Conservation (phyloP, 2,888 invertebrate genomes). For the Lottia gigantea region DNA sequence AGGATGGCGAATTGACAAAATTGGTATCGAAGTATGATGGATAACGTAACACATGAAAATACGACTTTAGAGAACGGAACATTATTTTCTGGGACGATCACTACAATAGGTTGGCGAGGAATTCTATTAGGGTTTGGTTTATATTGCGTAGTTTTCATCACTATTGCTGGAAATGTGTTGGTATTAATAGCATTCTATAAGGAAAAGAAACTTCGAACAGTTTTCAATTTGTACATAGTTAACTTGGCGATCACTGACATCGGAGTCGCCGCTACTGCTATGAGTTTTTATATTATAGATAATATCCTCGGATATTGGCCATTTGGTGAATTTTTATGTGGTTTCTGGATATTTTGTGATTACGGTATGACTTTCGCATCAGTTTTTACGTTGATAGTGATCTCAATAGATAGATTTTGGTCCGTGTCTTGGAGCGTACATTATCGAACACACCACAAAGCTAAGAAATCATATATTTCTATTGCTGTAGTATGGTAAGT, state of each 20-base stretch:
- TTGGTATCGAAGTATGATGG: too few species aligned
- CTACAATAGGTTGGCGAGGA: conserved; percentile 24
- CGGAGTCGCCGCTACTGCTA: conserved; percentile 60
- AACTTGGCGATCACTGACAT: conserved; percentile 60
- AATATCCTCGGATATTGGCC: conserved; percentile 64
- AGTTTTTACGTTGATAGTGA: conserved; percentile 64
- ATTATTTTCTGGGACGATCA: neutral
- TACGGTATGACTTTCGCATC: conserved; percentile 67
- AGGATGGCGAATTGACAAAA: too few species aligned
- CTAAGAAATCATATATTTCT: conserved; percentile 38
- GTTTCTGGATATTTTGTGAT: conserved; percentile 66
- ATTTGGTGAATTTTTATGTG: conserved; percentile 61
- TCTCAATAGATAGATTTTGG: conserved; percentile 61
- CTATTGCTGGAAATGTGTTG: conserved; percentile 59
- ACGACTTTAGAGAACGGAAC: neutral
- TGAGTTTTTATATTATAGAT: conserved; percentile 63
- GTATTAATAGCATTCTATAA: conserved; percentile 59
- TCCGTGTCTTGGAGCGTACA: conserved; percentile 52
- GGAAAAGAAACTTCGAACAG: conserved; percentile 61
- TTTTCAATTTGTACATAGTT: conserved; percentile 58
- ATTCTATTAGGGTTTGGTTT: conserved; percentile 41
- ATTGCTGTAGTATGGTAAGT: conserved; percentile 50
- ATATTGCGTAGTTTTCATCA: conserved; percentile 44
- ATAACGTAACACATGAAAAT: neutral
- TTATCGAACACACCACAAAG: conserved; percentile 48